Conservation (phyloP, 2,113 vertebrate species). For the Furnarius figulus region DNA sequence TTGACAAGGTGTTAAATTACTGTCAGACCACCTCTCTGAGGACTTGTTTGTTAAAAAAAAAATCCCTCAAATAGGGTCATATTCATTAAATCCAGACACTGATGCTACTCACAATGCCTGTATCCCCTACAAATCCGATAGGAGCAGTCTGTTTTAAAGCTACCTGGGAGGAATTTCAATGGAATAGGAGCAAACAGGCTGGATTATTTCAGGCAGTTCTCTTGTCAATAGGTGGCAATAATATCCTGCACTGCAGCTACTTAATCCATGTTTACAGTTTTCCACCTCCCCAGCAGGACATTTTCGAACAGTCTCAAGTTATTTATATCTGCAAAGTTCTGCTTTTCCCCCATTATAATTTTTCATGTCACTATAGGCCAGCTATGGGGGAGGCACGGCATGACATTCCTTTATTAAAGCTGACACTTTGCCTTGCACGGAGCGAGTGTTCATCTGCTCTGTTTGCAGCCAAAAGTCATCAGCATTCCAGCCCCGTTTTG, state of each 20-base stretch:
- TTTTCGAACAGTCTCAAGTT: slow-evolving; percentile 47
- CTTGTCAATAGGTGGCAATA: slow-evolving; percentile 68
- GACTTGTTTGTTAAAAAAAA: neutral
- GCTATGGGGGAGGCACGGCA: slow-evolving; percentile 14
- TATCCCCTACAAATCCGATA: neutral
- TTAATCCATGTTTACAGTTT: slow-evolving; percentile 13
- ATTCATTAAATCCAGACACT: neutral
- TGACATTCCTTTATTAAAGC: slow-evolving; percentile 52
- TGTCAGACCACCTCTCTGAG: neutral
- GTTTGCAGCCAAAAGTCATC: neutral
- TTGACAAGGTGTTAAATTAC: neutral
- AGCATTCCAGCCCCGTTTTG: slow-evolving; percentile 25
- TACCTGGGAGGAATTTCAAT: neutral
- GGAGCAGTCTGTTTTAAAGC: neutral
- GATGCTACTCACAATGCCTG: neutral
- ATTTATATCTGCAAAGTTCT: slow-evolving; percentile 73
- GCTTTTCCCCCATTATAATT: slow-evolving; percentile 58
- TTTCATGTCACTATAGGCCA: slow-evolving; percentile 64
- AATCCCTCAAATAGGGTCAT: neutral
- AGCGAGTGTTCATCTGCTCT: slow-evolving; percentile 13
- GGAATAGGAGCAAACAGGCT: neutral
- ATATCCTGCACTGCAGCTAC: slow-evolving; percentile 55
- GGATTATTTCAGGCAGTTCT: neutral
- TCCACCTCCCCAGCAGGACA: slow-evolving; percentile 13
- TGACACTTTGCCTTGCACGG: slow-evolving; percentile 50